A percentile compares a stretch with the other conserved stretches of the same genome.
These are phyloP conservation scores for Coracopsis vasa DNA, from an alignment of 2,113 vertebrate genomes.

Conservation along the genomic window DNA sequence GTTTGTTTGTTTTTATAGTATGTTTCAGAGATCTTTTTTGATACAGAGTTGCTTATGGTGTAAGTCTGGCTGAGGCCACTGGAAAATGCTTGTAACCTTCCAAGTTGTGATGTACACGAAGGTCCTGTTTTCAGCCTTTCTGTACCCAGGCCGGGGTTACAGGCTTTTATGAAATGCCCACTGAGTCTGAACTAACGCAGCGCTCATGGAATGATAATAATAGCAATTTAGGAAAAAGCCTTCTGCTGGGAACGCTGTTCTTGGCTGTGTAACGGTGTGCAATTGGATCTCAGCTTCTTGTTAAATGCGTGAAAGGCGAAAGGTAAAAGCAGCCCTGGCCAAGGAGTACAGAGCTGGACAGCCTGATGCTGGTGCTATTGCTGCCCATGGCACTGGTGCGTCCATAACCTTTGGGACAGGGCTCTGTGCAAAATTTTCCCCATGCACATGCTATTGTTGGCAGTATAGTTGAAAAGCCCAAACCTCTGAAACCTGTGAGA, in stretches of 20 bases:
- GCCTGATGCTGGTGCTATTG: neutral
- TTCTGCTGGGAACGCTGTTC: neutral
- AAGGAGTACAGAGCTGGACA: neutral
- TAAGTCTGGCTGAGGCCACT: neutral
- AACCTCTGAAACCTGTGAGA: neutral
- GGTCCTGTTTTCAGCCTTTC: neutral
- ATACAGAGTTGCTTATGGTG: neutral
- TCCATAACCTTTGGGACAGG: accelerated
- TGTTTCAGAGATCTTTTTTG: neutral
- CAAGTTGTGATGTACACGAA: neutral
- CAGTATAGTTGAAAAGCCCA: neutral
- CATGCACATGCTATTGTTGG: neutral
- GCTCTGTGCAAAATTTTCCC: neutral
- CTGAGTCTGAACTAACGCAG: neutral
- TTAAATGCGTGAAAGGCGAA: neutral
- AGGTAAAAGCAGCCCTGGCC: neutral
- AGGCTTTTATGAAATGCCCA: neutral
- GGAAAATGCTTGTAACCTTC: neutral
- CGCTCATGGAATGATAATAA: neutral
- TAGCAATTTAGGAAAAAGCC: neutral
- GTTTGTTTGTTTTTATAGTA: neutral
- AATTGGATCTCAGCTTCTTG: neutral
- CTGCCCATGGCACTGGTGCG: neutral
- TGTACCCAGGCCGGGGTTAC: neutral
- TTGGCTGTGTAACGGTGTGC: accelerated